A percentile compares a stretch with the other conserved stretches of the same genome.
These are phyloP conservation scores for Anorthoa munda DNA, from an alignment of 2,888 invertebrate genomes.

Conservation along the genomic window DNA sequence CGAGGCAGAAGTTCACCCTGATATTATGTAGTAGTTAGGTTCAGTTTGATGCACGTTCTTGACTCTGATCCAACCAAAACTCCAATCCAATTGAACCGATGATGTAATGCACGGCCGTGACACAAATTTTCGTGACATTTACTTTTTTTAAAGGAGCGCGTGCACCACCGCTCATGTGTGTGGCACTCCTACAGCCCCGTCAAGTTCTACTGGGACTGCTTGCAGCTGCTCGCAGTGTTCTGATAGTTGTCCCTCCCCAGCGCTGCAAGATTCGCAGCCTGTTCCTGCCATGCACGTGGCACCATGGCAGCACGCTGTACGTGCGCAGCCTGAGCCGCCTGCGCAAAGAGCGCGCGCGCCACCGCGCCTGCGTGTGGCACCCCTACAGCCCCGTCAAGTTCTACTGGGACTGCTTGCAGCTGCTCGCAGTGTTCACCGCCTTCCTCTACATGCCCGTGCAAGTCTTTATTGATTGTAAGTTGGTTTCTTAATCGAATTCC, in stretches of 20 bases:
- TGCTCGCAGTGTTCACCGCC: slow-evolving; percentile 62
- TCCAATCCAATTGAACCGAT: no score
- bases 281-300: slow-evolving; percentile 74
- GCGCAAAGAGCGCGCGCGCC: slow-evolving; percentile 73
- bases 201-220: not conserved
- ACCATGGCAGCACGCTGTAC: slow-evolving; percentile 69
- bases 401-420: slow-evolving; percentile 73
- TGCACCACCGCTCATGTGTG: no score
- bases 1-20: no score
- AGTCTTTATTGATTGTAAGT: slow-evolving; percentile 77
- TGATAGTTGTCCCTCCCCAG: slow-evolving; percentile 17
- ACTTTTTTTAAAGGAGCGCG: no score
- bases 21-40: no score
- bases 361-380: slow-evolving; percentile 75
- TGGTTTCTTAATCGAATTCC: not conserved
- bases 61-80: no score
- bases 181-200: not conserved
- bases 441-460: slow-evolving; percentile 78
- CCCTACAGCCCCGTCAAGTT: slow-evolving; percentile 80
- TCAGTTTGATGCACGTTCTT: no score
- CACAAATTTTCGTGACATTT: no score
- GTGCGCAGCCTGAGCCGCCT: slow-evolving; percentile 67
- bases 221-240: no score
- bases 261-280: slow-evolving; percentile 59
- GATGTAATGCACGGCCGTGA: no score